These are phyloP conservation scores for Corydoras sp. DNA, from an alignment of 2,113 vertebrate species.

Conservation along the genomic window DNA sequence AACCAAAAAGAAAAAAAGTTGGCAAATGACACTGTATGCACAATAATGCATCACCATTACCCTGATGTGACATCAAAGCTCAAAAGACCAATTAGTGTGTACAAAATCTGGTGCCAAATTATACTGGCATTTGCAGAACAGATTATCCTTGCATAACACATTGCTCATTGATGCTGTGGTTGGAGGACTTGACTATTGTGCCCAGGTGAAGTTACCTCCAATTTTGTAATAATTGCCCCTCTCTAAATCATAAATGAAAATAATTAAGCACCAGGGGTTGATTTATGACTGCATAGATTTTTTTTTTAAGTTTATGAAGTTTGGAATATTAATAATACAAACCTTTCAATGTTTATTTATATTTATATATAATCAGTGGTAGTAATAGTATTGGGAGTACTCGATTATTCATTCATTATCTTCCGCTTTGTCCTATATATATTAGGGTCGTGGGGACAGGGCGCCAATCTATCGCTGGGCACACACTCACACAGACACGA, in stretches of 20 bases:
- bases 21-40: slow-evolving; percentile 29
- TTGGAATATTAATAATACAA: too few species aligned
- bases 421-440: too few species aligned
- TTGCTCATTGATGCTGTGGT: slow-evolving; percentile 16
- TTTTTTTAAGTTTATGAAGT: too few species aligned
- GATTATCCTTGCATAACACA: slow-evolving; percentile 20
- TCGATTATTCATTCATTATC: too few species aligned
- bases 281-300: too few species aligned
- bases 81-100: slow-evolving; percentile 37
- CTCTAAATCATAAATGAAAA: slow-evolving; percentile 14
- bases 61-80: slow-evolving; percentile 22
- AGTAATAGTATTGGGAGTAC: too few species aligned
- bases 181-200: slow-evolving; percentile 14
- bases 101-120: slow-evolving; percentile 34
- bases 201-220: slow-evolving; percentile 17
- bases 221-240: slow-evolving; percentile 26
- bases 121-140: slow-evolving; percentile 28
- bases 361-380: too few species aligned
- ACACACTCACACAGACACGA: too few species aligned
- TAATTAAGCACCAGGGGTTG: background rate
- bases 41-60: slow-evolving; percentile 43
- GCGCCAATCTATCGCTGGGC: too few species aligned
- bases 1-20: slow-evolving; percentile 27
- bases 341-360: too few species aligned
- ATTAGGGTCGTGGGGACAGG: too few species aligned